Evolutionary conservation across 2,888 invertebrate genomes (phyloP), one percentile per base, ranked within the genome.

Genomic region (Hypercompe scribonia): DNA sequence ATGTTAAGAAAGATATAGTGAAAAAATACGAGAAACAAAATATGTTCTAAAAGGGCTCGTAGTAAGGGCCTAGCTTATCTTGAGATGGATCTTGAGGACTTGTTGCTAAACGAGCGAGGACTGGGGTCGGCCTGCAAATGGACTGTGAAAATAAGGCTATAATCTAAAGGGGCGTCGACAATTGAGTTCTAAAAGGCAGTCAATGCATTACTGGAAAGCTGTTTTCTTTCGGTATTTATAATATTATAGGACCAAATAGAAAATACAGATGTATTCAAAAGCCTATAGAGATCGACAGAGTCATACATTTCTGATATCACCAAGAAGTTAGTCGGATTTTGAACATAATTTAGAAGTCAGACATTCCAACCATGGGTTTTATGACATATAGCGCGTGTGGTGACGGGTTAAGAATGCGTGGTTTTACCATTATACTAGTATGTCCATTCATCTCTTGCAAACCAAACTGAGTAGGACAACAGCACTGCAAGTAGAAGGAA

Each of bases 61-160:
- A 78, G 84, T 78, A 76, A 70, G 83, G 78, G 74, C 21, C 63
- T 15, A 11, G 67, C 50, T 81, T 83, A 84, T 84, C 84, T 75
- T 36, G 65, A 65, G 75, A 74, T 70, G 71, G 65, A 85, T 84
- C 85, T 81, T 74, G 73, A 78, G 72, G 77, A 85, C 85, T 81
- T 85, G 85, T 85, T 84, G 85, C 85, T 79, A 71, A 78, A 80
- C 71, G 74, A 76, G 73, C 39, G 70, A 42, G 71, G 78, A 68
- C 70, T 72, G 65, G 50, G 71, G 65, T 64, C 65, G 63, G 61
- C 64, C 69, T 77, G 75, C 58, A 73, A 84, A 80, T 77, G 78
- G 76, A 70, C 78, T 73, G 72, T 75, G 74, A 76, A 81, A 83
- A 81, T 78, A 78, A 71, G 65, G 65, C 65, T 21, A 65, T 24